phyloP scores from a whole-genome alignment of 2,888 invertebrate genomes.

The Ophion ventricosus region DNA sequence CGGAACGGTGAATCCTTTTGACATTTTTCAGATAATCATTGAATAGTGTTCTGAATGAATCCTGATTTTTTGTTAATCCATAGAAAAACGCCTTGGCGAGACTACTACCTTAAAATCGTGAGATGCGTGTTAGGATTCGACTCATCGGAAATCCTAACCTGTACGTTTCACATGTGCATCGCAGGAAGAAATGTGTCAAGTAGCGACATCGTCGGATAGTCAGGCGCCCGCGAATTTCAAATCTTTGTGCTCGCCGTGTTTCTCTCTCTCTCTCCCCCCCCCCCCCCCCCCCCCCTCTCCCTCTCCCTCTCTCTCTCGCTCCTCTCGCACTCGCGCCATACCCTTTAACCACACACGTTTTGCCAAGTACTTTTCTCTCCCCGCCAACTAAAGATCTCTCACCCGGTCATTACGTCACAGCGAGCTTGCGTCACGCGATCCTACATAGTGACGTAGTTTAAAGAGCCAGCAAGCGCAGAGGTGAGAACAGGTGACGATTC shows the following conservation, averaged over 20 bases:
- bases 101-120: neutral
- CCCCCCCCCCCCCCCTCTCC: neutral
- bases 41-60: too few relatives aligned
- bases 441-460: constrained; percentile 53
- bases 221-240: constrained; percentile 51
- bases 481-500: constrained; percentile 59
- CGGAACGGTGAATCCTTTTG: too few relatives aligned
- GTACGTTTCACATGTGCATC: neutral
- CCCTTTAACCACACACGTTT: constrained; percentile 13
- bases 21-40: too few relatives aligned
- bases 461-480: constrained; percentile 17
- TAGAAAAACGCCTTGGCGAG: too few relatives aligned
- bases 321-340: neutral
- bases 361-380: neutral
- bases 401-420: constrained; percentile 35
- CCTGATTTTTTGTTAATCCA: too few relatives aligned
- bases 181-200: constrained; percentile 14
- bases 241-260: neutral
- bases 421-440: constrained; percentile 57
- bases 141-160: neutral
- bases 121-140: neutral
- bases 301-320: neutral
- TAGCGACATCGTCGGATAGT: constrained; percentile 24
- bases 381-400: neutral
- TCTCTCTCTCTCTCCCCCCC: neutral